A percentile compares a stretch with the other conserved stretches of the same genome.
Evolutionary conservation across 2,113 vertebrate genomes (phyloP).

Genomic region (Heptranchias perlo): DNA sequence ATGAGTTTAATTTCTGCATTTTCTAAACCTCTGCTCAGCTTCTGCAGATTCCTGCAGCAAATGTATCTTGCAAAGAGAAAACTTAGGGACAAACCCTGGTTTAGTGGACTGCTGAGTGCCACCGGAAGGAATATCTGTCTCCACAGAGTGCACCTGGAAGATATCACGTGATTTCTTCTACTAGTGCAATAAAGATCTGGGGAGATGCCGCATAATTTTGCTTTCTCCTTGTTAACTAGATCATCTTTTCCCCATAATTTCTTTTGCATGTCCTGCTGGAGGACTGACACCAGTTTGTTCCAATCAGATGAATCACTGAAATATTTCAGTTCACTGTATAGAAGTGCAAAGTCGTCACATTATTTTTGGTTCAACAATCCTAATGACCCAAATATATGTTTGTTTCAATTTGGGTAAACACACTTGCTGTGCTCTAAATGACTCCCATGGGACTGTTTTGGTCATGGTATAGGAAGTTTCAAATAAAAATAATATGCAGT

Average conservation of each 20-base stretch:
- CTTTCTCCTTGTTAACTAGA: background rate
- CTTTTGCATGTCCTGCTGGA: background rate
- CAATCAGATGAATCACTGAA: background rate
- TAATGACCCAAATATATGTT: background rate
- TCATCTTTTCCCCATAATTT: background rate
- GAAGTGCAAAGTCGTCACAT: background rate
- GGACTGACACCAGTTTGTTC: background rate
- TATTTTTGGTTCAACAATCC: background rate
- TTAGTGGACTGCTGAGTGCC: background rate
- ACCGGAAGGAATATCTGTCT: background rate
- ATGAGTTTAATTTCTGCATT: background rate
- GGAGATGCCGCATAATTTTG: background rate
- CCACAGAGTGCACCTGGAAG: background rate
- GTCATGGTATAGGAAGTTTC: background rate
- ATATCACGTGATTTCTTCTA: background rate
- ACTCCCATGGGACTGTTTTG: background rate
- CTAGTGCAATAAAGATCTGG: background rate
- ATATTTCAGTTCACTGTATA: background rate
- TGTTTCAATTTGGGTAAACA: background rate
- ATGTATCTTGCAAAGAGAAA: background rate
- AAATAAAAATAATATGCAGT: background rate
- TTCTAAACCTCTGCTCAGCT: background rate
- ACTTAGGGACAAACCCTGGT: background rate
- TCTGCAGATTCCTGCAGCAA: background rate
- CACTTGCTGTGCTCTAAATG: background rate